Evolutionary conservation across 2,888 invertebrate species (phyloP).

Genomic region (Apodemia duryi): DNA sequence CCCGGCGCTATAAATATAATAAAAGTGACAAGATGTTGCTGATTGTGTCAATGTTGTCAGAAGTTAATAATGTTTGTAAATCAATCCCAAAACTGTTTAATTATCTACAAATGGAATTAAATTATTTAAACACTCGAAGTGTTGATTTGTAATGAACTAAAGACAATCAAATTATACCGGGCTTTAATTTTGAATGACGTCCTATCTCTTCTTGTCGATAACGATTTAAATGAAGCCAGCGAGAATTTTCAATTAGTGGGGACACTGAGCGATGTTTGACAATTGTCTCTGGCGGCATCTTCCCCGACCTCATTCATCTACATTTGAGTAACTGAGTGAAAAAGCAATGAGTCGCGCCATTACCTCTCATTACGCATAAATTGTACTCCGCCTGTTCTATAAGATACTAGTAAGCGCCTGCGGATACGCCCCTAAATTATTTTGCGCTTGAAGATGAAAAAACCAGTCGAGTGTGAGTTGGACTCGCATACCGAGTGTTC

Average conservation of each 20-base stretch:
- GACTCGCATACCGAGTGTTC: no score
- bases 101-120: constrained; percentile 8
- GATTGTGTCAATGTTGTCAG: not conserved
- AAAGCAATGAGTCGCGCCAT: constrained; percentile 74
- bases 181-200: constrained; percentile 53
- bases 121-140: constrained; percentile 30
- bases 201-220: constrained; percentile 53
- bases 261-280: constrained; percentile 74
- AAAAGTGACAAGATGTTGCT: not conserved
- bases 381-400: constrained; percentile 43
- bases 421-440: not conserved
- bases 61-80: not conserved
- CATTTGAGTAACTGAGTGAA: constrained; percentile 75
- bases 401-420: constrained; percentile 15
- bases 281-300: constrained; percentile 65
- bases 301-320: constrained; percentile 69
- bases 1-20: not conserved
- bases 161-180: constrained; percentile 50
- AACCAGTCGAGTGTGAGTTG: no score
- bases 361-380: constrained; percentile 65
- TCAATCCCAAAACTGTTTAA: not conserved
- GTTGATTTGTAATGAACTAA: constrained; percentile 38
- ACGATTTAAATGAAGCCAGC: constrained; percentile 72
- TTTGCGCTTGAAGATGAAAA: not conserved
- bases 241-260: constrained; percentile 74